Conservation (phyloP, 1,140 invertebrate genomes). For the Scaptomyza hsui region DNA sequence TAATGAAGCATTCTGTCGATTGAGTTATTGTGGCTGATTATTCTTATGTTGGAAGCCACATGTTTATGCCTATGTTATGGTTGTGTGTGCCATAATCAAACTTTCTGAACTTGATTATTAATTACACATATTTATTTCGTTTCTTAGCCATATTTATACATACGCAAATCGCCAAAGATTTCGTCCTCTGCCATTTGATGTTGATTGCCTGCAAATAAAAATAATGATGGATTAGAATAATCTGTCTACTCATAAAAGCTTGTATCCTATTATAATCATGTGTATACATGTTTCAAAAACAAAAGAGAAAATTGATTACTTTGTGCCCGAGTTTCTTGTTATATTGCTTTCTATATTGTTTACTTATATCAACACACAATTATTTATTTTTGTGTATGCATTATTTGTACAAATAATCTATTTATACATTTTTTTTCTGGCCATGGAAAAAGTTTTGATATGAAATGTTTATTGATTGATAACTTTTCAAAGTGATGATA, state of each 20-base stretch:
- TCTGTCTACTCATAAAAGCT: neutral
- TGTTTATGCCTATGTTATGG: slow-evolving; percentile 55
- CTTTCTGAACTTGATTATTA: slow-evolving; percentile 38
- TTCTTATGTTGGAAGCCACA: slow-evolving; percentile 32
- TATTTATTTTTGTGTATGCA: neutral
- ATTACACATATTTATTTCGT: slow-evolving; percentile 30
- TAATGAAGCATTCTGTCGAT: slow-evolving; percentile 68
- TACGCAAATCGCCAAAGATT: slow-evolving; percentile 58
- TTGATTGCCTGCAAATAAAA: slow-evolving; percentile 68
- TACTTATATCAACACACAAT: neutral
- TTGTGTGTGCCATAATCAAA: slow-evolving; percentile 48
- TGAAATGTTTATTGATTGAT: neutral
- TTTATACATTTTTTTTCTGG: neutral
- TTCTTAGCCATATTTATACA: slow-evolving; percentile 47
- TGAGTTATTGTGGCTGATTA: slow-evolving; percentile 70
- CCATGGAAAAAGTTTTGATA: neutral
- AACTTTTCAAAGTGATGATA: slow-evolving; percentile 1
- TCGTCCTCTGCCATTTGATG: slow-evolving; percentile 69
- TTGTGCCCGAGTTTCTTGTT: neutral
- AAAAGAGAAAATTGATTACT: neutral
- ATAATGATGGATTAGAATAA: slow-evolving; percentile 61
- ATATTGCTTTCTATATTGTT: neutral
- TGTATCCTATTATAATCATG: neutral
- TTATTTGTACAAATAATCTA: neutral
- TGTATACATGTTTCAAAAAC: neutral